Evolutionary conservation across 1,140 invertebrate genomes (phyloP).

Genomic region (Anadara kagoshimensis): DNA sequence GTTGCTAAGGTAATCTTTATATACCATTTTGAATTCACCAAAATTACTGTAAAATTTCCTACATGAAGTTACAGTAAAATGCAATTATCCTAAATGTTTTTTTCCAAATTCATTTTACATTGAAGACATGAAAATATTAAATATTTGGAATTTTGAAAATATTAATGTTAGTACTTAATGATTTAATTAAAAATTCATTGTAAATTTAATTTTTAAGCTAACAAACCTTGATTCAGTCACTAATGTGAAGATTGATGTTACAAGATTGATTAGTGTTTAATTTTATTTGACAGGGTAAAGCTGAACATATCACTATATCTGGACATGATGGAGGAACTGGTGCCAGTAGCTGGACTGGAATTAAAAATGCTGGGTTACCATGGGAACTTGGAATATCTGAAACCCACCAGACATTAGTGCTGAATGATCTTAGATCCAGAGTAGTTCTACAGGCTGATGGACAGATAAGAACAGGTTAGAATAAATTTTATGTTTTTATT

Average conservation of each 20-base stretch:
- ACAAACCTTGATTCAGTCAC: no score
- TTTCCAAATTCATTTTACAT: no score
- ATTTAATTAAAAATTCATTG: no score
- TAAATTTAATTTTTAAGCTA: no score
- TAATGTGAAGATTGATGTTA: no score
- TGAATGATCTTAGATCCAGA: slow-evolving; percentile 96
- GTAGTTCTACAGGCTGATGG: slow-evolving; percentile 89
- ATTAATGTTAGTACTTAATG: no score
- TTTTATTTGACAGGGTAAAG: slow-evolving; percentile 85
- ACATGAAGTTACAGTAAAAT: neutral
- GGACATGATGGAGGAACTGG: slow-evolving; percentile 99
- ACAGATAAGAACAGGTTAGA: slow-evolving; percentile 70
- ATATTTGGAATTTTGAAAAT: no score
- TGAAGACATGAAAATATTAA: no score
- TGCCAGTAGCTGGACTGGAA: slow-evolving; percentile 96
- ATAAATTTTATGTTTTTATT: neutral
- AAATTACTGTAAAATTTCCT: neutral
- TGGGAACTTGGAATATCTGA: slow-evolving; percentile 99
- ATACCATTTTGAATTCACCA: neutral
- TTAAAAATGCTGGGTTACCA: slow-evolving; percentile 94
- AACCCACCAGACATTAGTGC: slow-evolving; percentile 94
- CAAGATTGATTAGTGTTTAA: no score
- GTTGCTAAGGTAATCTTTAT: slow-evolving; percentile 88
- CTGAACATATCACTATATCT: slow-evolving; percentile 98
- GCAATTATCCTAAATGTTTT: neutral